phyloP scores from a whole-genome alignment of 2,888 invertebrate species.

The Xestia c-nigrum region DNA sequence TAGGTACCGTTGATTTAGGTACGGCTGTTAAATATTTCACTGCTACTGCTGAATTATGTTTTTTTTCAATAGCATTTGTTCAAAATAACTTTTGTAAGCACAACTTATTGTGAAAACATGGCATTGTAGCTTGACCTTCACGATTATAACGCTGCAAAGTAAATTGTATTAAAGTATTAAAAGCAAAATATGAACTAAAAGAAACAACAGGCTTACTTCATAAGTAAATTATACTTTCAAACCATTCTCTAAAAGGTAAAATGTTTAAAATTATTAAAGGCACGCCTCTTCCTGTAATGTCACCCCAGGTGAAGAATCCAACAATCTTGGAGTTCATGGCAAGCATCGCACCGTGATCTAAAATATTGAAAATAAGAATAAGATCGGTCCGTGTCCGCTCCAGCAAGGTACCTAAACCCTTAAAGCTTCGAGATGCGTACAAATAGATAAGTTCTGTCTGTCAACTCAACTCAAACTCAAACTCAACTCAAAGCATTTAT shows the following conservation, averaged over 20 bases:
- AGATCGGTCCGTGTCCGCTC: neutral
- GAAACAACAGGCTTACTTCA: slow-evolving; percentile 24
- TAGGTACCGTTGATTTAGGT: too few relatives aligned
- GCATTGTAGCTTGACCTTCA: neutral
- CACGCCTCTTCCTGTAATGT: slow-evolving; percentile 68
- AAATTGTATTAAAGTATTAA: neutral
- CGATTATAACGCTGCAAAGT: neutral
- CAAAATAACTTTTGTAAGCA: neutral
- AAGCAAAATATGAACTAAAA: slow-evolving; percentile 2
- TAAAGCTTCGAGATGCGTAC: neutral
- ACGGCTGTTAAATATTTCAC: neutral
- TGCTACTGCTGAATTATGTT: neutral
- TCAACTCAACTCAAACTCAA: too few relatives aligned
- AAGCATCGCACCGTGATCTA: slow-evolving; percentile 79
- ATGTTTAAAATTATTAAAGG: slow-evolving; percentile 77
- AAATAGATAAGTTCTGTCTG: neutral
- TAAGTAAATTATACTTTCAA: slow-evolving; percentile 68
- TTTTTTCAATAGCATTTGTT: neutral
- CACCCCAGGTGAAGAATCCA: slow-evolving; percentile 83
- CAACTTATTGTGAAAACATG: neutral
- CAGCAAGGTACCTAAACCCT: neutral
- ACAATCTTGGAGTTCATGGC: slow-evolving; percentile 67
- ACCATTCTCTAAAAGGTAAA: slow-evolving; percentile 75
- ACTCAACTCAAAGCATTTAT: too few relatives aligned
- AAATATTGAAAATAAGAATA: slow-evolving; percentile 49